Percentiles rank a stretch among this genome's conserved stretches.
Conservation (phyloP, 2,888 invertebrate genomes). For the Dastarcus helophoroides region DNA sequence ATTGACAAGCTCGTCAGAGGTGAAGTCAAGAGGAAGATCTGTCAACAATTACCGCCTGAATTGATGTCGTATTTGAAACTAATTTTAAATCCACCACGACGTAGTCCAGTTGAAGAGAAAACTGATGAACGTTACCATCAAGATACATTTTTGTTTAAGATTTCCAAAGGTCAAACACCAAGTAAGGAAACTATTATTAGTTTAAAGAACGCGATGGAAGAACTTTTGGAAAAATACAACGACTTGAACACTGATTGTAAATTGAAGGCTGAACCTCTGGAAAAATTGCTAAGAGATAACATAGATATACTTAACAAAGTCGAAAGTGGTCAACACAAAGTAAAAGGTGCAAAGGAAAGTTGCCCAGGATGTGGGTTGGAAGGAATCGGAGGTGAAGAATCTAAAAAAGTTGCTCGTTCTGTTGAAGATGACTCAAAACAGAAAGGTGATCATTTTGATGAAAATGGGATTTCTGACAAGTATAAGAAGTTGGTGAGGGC, state of each 20-base stretch:
- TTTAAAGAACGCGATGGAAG: conserved; percentile 15
- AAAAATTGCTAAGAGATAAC: conserved; percentile 30
- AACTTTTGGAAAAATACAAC: conserved; percentile 27
- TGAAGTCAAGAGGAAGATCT: conserved; percentile 22
- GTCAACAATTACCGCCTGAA: conserved; percentile 20
- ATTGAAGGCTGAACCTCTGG: conserved; percentile 28
- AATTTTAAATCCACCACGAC: conserved; percentile 9
- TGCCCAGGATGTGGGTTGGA: too few relatives aligned
- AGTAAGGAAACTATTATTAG: background rate
- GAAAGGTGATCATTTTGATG: conserved; percentile 1
- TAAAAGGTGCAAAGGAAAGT: too few relatives aligned
- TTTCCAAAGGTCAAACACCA: conserved; percentile 15
- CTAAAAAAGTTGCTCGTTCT: too few relatives aligned
- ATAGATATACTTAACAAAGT: conserved; percentile 21
- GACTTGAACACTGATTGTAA: conserved; percentile 27
- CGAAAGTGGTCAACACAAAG: too few relatives aligned
- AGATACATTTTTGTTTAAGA: conserved; percentile 20
- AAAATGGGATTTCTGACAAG: conserved; percentile 16
- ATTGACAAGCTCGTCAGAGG: conserved; percentile 25
- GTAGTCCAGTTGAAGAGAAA: conserved; percentile 10
- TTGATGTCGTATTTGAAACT: conserved; percentile 16
- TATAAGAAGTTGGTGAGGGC: conserved; percentile 27
- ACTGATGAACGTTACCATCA: conserved; percentile 17
- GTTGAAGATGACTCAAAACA: too few relatives aligned
- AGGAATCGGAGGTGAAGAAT: too few relatives aligned